Percentiles rank a stretch among this genome's conserved stretches.
Evolutionary conservation across 2,797 vertebrate genomes (phyloP).

Genomic region (Arctocebus calabarensis): DNA sequence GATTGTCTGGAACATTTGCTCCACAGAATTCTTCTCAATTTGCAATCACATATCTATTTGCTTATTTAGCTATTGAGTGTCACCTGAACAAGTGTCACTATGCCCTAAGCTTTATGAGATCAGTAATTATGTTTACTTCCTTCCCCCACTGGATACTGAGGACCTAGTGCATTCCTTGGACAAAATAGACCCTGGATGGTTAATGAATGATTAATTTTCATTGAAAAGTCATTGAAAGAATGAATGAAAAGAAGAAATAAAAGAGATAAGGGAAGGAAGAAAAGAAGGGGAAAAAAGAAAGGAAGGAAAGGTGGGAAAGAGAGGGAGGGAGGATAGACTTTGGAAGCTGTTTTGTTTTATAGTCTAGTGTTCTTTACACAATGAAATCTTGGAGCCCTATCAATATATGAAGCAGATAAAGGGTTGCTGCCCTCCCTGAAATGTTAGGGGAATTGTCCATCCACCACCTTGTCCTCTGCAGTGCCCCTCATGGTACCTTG

Average conservation of each 20-base stretch:
- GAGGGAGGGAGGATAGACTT: background rate
- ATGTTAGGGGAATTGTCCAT: no score
- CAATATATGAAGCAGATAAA: background rate
- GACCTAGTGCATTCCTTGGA: no score
- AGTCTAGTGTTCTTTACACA: background rate
- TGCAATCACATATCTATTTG: background rate
- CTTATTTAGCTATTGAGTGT: background rate
- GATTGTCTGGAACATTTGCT: background rate
- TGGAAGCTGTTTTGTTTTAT: background rate
- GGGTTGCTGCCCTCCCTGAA: background rate
- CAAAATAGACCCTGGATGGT: background rate
- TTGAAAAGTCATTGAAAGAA: background rate
- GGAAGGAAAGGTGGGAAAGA: no score
- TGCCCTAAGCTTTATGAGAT: background rate
- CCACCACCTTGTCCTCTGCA: background rate
- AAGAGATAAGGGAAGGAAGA: accelerated
- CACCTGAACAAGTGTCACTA: background rate
- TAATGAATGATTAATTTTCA: background rate
- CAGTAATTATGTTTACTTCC: background rate
- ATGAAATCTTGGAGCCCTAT: background rate
- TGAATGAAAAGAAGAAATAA: background rate
- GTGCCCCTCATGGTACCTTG: accelerated
- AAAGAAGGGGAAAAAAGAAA: accelerated
- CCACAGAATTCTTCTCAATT: background rate
- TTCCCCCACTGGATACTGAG: background rate